Conservation (phyloP, 1,140 invertebrate species). For the Brachionus rubens region DNA sequence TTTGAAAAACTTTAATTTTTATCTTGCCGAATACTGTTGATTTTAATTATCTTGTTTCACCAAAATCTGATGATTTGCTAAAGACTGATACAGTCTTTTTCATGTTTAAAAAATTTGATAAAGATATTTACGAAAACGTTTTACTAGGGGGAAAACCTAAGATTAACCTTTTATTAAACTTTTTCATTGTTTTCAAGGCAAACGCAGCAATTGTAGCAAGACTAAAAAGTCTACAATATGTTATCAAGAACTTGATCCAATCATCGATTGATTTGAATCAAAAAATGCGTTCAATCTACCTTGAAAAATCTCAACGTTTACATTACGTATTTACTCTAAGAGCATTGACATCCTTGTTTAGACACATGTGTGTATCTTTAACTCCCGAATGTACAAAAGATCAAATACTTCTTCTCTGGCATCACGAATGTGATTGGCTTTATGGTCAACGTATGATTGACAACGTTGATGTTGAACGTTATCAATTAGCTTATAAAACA, state of each 20-base stretch:
- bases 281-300: constrained; percentile 54
- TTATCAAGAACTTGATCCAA: constrained; percentile 13
- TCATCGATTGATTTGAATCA: constrained; percentile 48
- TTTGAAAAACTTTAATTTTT: no score
- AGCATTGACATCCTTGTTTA: constrained; percentile 56
- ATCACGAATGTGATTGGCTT: constrained; percentile 59
- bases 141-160: no score
- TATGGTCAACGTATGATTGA: constrained; percentile 58
- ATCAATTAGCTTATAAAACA: constrained; percentile 54
- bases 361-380: constrained; percentile 57
- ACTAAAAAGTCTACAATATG: neutral
- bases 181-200: neutral
- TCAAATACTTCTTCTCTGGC: constrained; percentile 57
- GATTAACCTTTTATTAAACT: no score
- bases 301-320: constrained; percentile 55
- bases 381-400: constrained; percentile 52
- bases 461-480: constrained; percentile 56
- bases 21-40: no score
- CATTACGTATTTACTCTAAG: constrained; percentile 59
- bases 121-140: no score
- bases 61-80: no score
- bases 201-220: neutral
- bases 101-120: no score
- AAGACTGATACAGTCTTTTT: no score
- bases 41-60: no score